phyloP scores from a whole-genome alignment of 2,113 vertebrate genomes.

The Isichthys henryi region DNA sequence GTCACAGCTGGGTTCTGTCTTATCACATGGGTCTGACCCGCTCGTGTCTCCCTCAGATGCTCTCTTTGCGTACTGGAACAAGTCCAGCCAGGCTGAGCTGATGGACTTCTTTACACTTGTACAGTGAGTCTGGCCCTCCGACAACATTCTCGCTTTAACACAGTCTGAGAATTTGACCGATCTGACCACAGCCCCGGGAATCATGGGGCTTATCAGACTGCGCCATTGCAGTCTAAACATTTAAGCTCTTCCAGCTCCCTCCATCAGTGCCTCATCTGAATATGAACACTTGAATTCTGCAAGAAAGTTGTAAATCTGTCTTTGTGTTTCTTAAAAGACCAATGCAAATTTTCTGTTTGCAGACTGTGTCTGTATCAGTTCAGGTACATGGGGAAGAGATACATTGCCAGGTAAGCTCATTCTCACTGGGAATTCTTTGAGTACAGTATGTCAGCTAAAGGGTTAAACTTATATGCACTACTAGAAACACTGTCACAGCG shows the following conservation, averaged over 20 bases:
- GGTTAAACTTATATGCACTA: too few relatives aligned
- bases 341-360: slow-evolving; percentile 31
- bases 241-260: neutral
- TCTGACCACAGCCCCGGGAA: neutral
- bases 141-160: neutral
- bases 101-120: slow-evolving; percentile 95
- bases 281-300: neutral
- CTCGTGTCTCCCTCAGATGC: slow-evolving; percentile 63
- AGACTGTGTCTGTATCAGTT: slow-evolving; percentile 96
- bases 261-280: neutral
- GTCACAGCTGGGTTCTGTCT: neutral
- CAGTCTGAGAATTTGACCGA: neutral
- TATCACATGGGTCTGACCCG: neutral
- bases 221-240: neutral
- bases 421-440: neutral
- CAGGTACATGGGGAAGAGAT: slow-evolving; percentile 93
- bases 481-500: neutral
- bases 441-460: neutral
- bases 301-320: neutral
- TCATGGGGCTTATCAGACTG: neutral
- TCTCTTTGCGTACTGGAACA: slow-evolving; percentile 93
- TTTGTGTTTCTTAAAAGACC: neutral
- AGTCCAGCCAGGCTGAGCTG: slow-evolving; percentile 79
- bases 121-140: slow-evolving; percentile 70
- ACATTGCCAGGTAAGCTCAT: slow-evolving; percentile 80